A percentile compares a stretch with the other conserved stretches of the same genome.
These are phyloP conservation scores for Oceanodroma tethys DNA, from an alignment of 2,113 vertebrate species.

Conservation along the genomic window DNA sequence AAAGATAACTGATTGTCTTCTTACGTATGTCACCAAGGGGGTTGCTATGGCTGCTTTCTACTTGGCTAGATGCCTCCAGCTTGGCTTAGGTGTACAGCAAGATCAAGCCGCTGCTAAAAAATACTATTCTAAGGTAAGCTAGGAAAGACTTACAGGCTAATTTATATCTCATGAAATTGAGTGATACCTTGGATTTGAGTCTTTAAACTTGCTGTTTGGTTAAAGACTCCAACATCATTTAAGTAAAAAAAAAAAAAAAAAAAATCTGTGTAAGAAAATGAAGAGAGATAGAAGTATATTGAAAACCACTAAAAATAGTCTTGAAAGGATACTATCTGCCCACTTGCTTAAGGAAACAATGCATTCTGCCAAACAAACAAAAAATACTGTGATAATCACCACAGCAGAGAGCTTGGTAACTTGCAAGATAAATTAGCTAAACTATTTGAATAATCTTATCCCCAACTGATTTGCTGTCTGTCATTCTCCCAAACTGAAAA, in stretches of 20 bases:
- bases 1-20: slow-evolving; percentile 67
- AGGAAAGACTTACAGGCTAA: neutral
- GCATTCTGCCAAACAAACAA: neutral
- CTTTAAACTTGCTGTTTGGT: neutral
- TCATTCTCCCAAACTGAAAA: neutral
- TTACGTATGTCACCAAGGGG: slow-evolving; percentile 70
- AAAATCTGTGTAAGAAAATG: neutral
- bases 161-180: neutral
- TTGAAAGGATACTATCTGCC: neutral
- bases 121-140: slow-evolving; percentile 73
- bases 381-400: neutral
- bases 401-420: neutral
- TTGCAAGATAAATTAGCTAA: neutral
- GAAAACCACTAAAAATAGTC: neutral
- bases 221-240: neutral
- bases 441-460: neutral
- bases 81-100: slow-evolving; percentile 69
- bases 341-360: neutral
- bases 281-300: neutral
- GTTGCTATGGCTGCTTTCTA: slow-evolving; percentile 78
- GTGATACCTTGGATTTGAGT: neutral
- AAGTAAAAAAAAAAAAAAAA: neutral
- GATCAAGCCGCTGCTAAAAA: slow-evolving; percentile 55
- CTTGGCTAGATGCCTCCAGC: slow-evolving; percentile 77
- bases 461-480: neutral